Evolutionary conservation across 2,113 vertebrate genomes (phyloP).

Genomic region (Trematocara variabile): DNA sequence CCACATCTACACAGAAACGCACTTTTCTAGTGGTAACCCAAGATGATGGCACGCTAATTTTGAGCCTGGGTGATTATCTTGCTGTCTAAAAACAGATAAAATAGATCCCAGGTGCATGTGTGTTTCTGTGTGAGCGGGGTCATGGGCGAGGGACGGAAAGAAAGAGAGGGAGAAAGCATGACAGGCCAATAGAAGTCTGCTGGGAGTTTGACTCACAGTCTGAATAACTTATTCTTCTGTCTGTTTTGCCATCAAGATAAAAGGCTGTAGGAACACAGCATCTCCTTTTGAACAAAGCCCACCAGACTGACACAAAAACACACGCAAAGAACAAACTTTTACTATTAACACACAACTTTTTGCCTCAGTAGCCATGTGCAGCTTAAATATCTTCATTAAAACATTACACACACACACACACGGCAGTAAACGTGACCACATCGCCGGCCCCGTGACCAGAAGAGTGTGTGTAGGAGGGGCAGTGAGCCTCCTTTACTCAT

Average conservation of each 20-base stretch:
- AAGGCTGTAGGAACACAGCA: conserved; percentile 5
- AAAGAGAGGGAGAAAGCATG: conserved; percentile 10
- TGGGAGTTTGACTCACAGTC: conserved; percentile 44
- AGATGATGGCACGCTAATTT: conserved; percentile 65
- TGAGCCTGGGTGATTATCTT: conserved; percentile 59
- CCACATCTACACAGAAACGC: conserved; percentile 13
- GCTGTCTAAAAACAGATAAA: conserved; percentile 63
- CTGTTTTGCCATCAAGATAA: conserved; percentile 27
- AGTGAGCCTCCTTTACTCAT: conserved; percentile 27
- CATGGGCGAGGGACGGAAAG: conserved; percentile 34
- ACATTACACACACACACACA: neutral
- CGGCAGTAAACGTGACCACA: conserved; percentile 28
- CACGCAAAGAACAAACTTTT: neutral
- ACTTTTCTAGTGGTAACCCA: conserved; percentile 50
- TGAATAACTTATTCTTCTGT: conserved; percentile 54
- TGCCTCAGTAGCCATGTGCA: neutral
- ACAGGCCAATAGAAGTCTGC: conserved; percentile 46
- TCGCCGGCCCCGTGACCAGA: conserved; percentile 27
- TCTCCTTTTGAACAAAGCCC: neutral
- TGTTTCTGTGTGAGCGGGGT: conserved; percentile 38
- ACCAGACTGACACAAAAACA: neutral
- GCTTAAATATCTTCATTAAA: neutral
- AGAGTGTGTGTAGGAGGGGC: conserved; percentile 32
- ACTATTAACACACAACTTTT: neutral
- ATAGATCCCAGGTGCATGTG: conserved; percentile 71